Evolutionary conservation across 64 coral and sea anemone species (phyloP), one percentile per base, ranked within the genome.

Genomic region (Dendrophyllia cribrosa): DNA sequence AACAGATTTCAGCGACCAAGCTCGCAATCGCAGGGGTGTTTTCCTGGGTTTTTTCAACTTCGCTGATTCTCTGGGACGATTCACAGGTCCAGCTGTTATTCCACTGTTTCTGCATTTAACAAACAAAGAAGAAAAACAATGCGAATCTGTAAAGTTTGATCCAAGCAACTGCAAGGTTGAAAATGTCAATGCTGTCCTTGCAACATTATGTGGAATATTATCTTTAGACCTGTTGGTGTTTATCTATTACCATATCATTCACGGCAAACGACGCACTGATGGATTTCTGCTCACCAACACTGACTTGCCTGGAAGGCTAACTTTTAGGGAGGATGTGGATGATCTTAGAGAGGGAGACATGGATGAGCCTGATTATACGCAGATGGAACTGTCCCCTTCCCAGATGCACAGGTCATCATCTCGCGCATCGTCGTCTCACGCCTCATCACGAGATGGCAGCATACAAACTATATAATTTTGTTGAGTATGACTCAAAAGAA

Each of bases 31-130:
- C 11, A 69, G 97, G 45, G 97, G 97, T 34, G 66, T 96, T 5
- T 99, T 96, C 13, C 91, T 99, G 22, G 92, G 97, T 3, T 88
- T 91, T 4, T 91, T 99, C 26, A 99, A 95, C 49, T 91, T 99
- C 53, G 88, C 94, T 4, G 97, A 99, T 50, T 82, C 94, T 66
- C 89, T 99, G 23, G 97, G 97, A 59, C 74, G 97, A 74, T 95
- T 96, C 76, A 62, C 93, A 5, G 97, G 97, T 1, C 97, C 97
- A 16, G 75, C 83, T 16, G 19, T 90, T 16, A 60, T 95, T 14
- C 88, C 97, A 45, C 72, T 82, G 48, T 88, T 93, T 70, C 50
- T 96, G 69, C 78, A 68, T 66, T 91, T 99, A 17, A 58, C 67
- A 48, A 49, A 74, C 55, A 72, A 53, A 21, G 76, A 25, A 62